phyloP scores from a whole-genome alignment of 2,797 vertebrate species.

The Coccyzus lansbergi region DNA sequence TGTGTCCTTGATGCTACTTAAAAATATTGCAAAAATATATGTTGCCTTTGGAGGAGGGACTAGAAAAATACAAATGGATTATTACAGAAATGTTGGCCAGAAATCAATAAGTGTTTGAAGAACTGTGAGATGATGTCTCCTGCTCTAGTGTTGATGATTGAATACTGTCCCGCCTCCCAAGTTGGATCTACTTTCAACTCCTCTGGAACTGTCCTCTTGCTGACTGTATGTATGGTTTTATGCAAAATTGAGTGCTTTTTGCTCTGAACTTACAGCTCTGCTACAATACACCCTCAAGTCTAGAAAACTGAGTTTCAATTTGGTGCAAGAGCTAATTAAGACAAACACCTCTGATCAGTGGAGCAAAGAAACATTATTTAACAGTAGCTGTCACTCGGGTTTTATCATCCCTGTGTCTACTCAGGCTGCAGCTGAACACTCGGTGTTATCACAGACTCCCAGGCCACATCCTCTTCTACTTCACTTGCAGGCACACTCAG shows the following conservation, averaged over 20 bases:
- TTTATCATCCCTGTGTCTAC: rapidly evolving
- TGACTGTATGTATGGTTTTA: background rate
- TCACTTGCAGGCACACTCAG: background rate
- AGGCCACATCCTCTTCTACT: background rate
- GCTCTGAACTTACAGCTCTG: background rate
- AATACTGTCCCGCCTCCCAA: background rate
- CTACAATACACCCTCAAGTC: background rate
- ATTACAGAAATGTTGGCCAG: background rate
- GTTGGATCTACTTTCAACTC: background rate
- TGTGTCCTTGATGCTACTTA: conserved; percentile 12
- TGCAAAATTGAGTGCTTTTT: background rate
- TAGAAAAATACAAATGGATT: background rate
- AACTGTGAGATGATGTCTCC: too few species aligned
- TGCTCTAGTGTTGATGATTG: background rate
- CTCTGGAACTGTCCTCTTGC: background rate
- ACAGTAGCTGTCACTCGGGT: rapidly evolving
- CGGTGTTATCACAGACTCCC: background rate
- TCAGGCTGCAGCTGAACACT: background rate
- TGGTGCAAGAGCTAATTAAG: background rate
- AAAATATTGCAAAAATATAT: background rate
- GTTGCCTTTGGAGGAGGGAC: background rate
- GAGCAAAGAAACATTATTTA: background rate
- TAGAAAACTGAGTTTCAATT: background rate
- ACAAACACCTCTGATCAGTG: background rate
- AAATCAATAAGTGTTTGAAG: background rate